These are phyloP conservation scores for Sialia sialis DNA, from an alignment of 2,113 vertebrate species.

Conservation along the genomic window DNA sequence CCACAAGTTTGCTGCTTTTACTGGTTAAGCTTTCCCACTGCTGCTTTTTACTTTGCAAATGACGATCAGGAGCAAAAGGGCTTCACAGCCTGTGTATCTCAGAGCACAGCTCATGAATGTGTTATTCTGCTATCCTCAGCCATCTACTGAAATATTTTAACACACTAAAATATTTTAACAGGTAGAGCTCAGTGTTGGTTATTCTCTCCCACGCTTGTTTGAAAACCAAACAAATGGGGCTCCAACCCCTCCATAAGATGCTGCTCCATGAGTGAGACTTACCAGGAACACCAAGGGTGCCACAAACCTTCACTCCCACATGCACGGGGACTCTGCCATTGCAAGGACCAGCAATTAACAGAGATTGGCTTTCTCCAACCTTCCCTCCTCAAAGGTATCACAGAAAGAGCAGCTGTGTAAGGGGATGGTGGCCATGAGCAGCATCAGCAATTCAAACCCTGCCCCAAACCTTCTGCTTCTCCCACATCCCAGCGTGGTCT, in stretches of 20 bases:
- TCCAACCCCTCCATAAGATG: not conserved
- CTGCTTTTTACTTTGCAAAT: not conserved
- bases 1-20: not conserved
- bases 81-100: not conserved
- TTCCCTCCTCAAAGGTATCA: not conserved
- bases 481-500: fast-evolving
- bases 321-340: not conserved
- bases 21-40: not conserved
- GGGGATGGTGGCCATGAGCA: fast-evolving
- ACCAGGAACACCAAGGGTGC: not conserved
- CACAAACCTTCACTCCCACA: fast-evolving
- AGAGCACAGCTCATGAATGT: not conserved
- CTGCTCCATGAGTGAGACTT: not conserved
- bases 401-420: not conserved
- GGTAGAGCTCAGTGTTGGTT: not conserved
- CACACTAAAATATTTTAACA: not conserved
- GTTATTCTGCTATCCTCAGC: not conserved
- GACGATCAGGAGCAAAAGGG: not conserved
- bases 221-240: not conserved
- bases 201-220: not conserved
- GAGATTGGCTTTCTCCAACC: not conserved
- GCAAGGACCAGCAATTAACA: not conserved
- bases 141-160: not conserved
- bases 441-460: not conserved
- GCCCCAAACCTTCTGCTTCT: not conserved